phyloP scores from a whole-genome alignment of 2,113 vertebrate genomes.

The Tachysurus fulvidraco region DNA sequence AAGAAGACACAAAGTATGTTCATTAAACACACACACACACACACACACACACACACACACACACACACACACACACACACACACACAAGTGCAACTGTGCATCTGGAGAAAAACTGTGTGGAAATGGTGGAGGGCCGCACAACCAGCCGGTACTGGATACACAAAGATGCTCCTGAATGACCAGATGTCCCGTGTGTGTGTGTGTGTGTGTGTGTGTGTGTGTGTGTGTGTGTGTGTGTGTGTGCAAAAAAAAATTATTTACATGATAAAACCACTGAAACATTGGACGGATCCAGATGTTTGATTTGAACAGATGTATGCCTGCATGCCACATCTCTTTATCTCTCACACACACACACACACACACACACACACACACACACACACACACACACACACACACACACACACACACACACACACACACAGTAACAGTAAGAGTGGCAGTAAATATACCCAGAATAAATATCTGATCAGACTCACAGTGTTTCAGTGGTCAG shows the following conservation, averaged over 20 bases:
- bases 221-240: neutral
- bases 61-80: too few species aligned
- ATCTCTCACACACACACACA: neutral
- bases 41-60: too few species aligned
- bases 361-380: neutral
- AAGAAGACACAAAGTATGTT: neutral
- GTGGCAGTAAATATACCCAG: too few species aligned
- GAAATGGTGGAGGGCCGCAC: neutral
- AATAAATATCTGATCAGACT: slow-evolving; percentile 52
- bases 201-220: slow-evolving; percentile 4
- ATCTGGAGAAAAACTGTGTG: neutral
- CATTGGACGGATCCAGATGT: slow-evolving; percentile 1
- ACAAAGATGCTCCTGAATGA: slow-evolving; percentile 20
- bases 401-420: neutral
- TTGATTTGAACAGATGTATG: neutral
- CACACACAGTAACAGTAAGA: neutral
- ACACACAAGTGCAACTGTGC: neutral
- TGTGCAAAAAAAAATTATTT: neutral
- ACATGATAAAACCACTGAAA: neutral
- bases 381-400: neutral
- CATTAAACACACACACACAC: too few species aligned
- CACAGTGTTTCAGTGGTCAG: slow-evolving; percentile 57
- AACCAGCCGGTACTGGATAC: slow-evolving; percentile 48
- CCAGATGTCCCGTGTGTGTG: neutral
- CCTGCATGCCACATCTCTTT: neutral